phyloP scores from a whole-genome alignment of 2,113 vertebrate genomes.

The Callionymus lyra region DNA sequence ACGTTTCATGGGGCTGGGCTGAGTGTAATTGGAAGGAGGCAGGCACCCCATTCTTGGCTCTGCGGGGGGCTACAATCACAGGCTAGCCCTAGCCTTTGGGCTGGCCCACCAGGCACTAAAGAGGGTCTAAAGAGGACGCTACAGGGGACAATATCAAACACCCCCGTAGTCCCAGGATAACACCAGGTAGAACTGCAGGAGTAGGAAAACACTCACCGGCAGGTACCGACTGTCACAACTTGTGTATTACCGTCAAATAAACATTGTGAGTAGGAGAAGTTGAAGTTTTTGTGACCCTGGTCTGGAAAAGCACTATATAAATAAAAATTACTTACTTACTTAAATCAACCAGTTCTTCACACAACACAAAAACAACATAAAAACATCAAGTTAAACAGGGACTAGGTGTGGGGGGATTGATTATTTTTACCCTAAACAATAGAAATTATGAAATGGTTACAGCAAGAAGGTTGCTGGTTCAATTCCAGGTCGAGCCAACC shows the following conservation, averaged over 20 bases:
- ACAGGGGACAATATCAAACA: slow-evolving; percentile 65
- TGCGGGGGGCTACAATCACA: slow-evolving; percentile 70
- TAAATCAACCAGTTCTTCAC: too few species aligned
- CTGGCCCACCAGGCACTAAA: slow-evolving; percentile 56
- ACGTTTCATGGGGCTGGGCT: slow-evolving; percentile 58
- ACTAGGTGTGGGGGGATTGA: too few species aligned
- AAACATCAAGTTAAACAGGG: too few species aligned
- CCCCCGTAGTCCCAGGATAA: slow-evolving; percentile 37
- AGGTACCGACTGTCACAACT: slow-evolving; percentile 30
- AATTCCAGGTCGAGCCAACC: too few species aligned
- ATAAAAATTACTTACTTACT: too few species aligned
- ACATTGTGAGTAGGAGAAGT: slow-evolving; percentile 7
- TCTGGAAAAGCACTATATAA: too few species aligned
- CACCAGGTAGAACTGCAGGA: slow-evolving; percentile 43
- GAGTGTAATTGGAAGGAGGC: slow-evolving; percentile 67
- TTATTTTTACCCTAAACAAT: too few species aligned
- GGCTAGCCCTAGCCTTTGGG: slow-evolving; percentile 73
- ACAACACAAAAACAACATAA: too few species aligned
- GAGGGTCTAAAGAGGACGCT: slow-evolving; percentile 61
- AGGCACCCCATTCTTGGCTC: slow-evolving; percentile 66
- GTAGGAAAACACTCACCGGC: slow-evolving; percentile 30
- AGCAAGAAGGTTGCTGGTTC: too few species aligned
- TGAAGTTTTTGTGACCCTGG: slow-evolving; percentile 4
- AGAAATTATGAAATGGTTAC: too few species aligned
- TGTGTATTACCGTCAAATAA: slow-evolving; percentile 42